Evolutionary conservation across 2,797 vertebrate species (phyloP), one percentile per base, ranked within the genome.

Genomic region (Melanotaenia maccullochi): DNA sequence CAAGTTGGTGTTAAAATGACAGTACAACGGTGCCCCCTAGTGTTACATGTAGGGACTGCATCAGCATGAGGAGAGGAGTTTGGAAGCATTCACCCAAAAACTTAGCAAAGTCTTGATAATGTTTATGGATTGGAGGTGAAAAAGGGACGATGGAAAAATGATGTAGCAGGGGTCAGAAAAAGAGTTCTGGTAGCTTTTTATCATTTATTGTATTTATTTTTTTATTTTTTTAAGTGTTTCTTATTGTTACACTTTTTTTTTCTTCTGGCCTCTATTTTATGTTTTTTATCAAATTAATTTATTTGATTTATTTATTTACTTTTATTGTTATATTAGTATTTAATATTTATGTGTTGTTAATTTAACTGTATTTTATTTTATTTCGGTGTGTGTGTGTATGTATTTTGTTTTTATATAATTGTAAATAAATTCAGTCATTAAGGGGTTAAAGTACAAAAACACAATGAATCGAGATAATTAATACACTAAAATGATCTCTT

Each of bases 1-100:
- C 49, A 70, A 14, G 42, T 16, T 36, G 9, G 20, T 5, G 0
- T 35, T 22, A 42, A 5, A 16, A 11, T 60, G 69, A 62, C n/a
- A 12, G 85, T 49, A 7, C 79, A 65, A 84, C 3, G 74, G 13
- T 68, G 83, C 87, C 91, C 75, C 63, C 89, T 85, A 4, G 12
- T 55, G 88, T n/a, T 22, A 0, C 3, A 44, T 1, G 4, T 0
- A 0, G 1, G 38, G 0, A 81, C 2, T 75, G 70, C 79, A 77
- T 22, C 4, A 36, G 16, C 49, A 54, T 12, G 38, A 73, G 14
- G 40, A 32, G 4, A 22, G 52, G 32, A 18, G 25, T 36, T 36
- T 35, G 28, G 35, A 35, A 35, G 9, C 35, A 35, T 35, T 35
- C 35, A 35, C 11, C 11, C 9, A 11, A 36, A 36, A 36, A 9